A percentile compares a stretch with the other conserved stretches of the same genome.
Conservation (phyloP, 2,888 invertebrate genomes). For the Chloroclystis v-ata region DNA sequence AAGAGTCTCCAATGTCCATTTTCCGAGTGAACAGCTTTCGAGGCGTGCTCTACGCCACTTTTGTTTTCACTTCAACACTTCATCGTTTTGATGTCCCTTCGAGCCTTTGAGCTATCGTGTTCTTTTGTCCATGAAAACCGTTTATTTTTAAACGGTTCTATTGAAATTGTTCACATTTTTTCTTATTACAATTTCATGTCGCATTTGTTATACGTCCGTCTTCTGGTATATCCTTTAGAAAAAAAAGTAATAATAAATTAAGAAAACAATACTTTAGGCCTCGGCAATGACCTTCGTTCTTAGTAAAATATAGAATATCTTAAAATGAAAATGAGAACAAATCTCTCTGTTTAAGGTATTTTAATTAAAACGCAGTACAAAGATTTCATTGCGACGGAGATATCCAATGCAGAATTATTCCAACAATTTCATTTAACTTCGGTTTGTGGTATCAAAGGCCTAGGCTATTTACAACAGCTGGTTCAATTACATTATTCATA, state of each 20-base stretch:
- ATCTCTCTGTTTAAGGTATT: slow-evolving; percentile 11
- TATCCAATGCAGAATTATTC: slow-evolving; percentile 21
- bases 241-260: too few species aligned
- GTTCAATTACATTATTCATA: too few species aligned
- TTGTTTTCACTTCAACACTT: slow-evolving; percentile 3
- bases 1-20: slow-evolving; percentile 1
- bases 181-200: too few species aligned
- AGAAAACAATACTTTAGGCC: too few species aligned
- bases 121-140: background rate
- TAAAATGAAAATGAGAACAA: slow-evolving; percentile 2
- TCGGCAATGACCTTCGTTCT: background rate
- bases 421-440: slow-evolving; percentile 27
- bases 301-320: background rate
- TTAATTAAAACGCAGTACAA: slow-evolving; percentile 16
- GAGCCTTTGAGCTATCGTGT: background rate
- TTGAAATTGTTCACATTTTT: too few species aligned
- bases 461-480: slow-evolving; percentile 2
- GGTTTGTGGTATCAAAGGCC: slow-evolving; percentile 23
- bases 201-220: too few species aligned
- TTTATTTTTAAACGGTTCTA: too few species aligned
- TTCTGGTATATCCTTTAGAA: too few species aligned
- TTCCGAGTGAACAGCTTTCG: slow-evolving; percentile 1
- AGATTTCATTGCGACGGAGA: slow-evolving; percentile 17
- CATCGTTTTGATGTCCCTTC: slow-evolving; percentile 1
- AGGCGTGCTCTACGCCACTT: background rate